These are phyloP conservation scores for Spatulosminthurus flaviceps DNA, from an alignment of 2,888 invertebrate species.

Conservation along the genomic window DNA sequence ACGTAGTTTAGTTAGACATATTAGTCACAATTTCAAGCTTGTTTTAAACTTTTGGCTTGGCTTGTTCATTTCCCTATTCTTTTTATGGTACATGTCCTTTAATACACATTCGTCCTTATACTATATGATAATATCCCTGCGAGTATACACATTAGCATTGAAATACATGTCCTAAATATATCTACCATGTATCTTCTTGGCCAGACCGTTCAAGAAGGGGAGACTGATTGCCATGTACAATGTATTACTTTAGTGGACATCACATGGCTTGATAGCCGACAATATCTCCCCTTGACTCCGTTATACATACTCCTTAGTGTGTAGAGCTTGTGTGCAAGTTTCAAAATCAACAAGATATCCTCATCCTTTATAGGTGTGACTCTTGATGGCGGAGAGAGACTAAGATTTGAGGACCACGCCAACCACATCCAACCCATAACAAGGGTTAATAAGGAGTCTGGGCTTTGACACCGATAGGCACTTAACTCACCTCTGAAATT, in stretches of 20 bases:
- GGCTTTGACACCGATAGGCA: slow-evolving; percentile 44
- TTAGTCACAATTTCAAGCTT: slow-evolving; percentile 22
- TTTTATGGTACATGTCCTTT: too few species aligned
- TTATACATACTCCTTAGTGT: too few species aligned
- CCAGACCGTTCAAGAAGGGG: too few species aligned
- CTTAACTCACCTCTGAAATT: slow-evolving; percentile 35
- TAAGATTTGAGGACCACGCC: slow-evolving; percentile 28
- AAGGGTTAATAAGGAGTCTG: slow-evolving; percentile 38
- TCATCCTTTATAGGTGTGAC: background rate
- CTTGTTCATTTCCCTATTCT: too few species aligned
- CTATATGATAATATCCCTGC: too few species aligned
- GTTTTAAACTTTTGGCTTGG: background rate
- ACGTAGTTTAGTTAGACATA: slow-evolving; percentile 27
- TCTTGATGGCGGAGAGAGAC: background rate
- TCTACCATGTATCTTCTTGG: too few species aligned
- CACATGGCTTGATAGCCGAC: too few species aligned
- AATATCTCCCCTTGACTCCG: background rate
- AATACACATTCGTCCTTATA: too few species aligned
- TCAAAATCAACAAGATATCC: background rate
- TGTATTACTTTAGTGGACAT: too few species aligned
- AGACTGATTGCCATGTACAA: too few species aligned
- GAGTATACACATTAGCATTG: too few species aligned
- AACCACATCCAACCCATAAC: background rate
- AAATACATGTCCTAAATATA: too few species aligned
- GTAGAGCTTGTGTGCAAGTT: slow-evolving; percentile 1